Evolutionary conservation across 2,888 invertebrate species (phyloP).

Genomic region (Thymelicus lineola): DNA sequence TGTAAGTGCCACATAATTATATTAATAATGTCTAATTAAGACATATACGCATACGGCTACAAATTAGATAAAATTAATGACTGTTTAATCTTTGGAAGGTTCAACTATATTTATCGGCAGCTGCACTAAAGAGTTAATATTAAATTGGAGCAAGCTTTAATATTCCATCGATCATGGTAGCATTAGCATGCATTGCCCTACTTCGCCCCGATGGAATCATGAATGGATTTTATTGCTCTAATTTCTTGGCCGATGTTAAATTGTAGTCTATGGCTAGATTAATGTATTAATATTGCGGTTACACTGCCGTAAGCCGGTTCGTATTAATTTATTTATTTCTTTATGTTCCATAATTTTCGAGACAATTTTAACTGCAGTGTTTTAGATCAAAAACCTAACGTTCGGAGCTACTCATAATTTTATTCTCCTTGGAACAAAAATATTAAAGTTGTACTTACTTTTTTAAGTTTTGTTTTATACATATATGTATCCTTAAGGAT

Average conservation of each 20-base stretch:
- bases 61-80: neutral
- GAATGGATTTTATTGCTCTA: conserved; percentile 36
- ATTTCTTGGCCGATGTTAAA: conserved; percentile 19
- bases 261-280: conserved; percentile 19
- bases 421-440: too few species aligned
- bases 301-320: neutral
- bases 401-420: too few species aligned
- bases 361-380: too few species aligned
- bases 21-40: too few species aligned
- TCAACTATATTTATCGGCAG: conserved; percentile 25
- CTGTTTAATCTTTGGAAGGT: conserved; percentile 10
- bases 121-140: conserved; percentile 34
- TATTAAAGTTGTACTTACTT: too few species aligned
- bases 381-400: too few species aligned
- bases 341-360: too few species aligned
- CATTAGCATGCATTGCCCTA: conserved; percentile 30
- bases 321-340: too few species aligned
- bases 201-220: conserved; percentile 28
- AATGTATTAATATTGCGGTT: neutral
- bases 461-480: too few species aligned
- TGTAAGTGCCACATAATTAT: too few species aligned
- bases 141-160: conserved; percentile 31
- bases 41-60: neutral
- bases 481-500: too few species aligned
- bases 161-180: conserved; percentile 33